phyloP scores from a whole-genome alignment of 2,797 vertebrate genomes.

The Monodelphis domestica region DNA sequence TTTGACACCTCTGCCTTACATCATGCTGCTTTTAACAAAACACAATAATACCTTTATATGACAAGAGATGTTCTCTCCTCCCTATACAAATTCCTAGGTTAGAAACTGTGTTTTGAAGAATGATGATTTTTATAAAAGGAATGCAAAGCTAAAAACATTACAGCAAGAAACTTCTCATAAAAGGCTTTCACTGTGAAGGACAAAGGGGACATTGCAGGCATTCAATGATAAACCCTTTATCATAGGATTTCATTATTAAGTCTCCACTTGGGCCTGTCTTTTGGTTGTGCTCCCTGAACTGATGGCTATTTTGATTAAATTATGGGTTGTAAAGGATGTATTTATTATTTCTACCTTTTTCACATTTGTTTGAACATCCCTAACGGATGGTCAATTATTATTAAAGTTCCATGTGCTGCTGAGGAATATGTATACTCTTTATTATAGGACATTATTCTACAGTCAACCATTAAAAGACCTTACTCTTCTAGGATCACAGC shows the following conservation, averaged over 20 bases:
- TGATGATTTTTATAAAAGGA: not conserved
- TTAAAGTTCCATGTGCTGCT: not conserved
- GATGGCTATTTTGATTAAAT: not conserved
- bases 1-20: not conserved
- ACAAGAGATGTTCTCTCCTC: constrained; percentile 40
- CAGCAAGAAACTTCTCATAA: not conserved
- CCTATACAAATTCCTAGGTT: constrained; percentile 12
- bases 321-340: not conserved
- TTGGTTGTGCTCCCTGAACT: not conserved
- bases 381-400: not conserved
- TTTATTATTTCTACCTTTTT: not conserved
- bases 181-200: not conserved
- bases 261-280: not conserved
- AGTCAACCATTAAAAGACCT: not conserved
- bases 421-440: not conserved
- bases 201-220: not conserved
- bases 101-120: constrained; percentile 16
- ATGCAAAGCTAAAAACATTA: not conserved
- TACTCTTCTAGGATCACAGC: not conserved
- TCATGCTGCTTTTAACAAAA: constrained; percentile 2
- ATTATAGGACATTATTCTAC: not conserved
- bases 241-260: not conserved
- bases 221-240: not conserved
- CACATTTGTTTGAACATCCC: not conserved
- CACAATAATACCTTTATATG: not conserved